These are phyloP conservation scores for Pollenia amentaria DNA, from an alignment of 2,888 invertebrate species.

Conservation along the genomic window DNA sequence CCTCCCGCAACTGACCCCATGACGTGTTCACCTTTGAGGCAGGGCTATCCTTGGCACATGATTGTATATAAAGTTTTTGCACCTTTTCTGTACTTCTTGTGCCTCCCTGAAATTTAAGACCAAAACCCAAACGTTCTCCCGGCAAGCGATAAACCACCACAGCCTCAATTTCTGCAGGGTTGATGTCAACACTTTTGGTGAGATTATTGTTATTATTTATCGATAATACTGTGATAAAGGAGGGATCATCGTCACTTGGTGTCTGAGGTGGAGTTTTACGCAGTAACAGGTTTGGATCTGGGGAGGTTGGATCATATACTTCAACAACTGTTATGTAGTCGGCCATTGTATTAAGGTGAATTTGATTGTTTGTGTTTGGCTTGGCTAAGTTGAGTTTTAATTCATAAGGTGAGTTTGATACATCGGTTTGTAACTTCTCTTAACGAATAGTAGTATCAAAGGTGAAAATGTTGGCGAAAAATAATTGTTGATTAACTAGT, in stretches of 20 bases:
- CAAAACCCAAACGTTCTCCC: slow-evolving; percentile 95
- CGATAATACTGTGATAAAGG: slow-evolving; percentile 87
- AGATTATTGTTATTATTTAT: slow-evolving; percentile 84
- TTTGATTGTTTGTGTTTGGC: background rate
- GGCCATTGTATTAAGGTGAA: slow-evolving; percentile 27
- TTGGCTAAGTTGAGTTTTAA: background rate
- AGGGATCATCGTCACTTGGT: slow-evolving; percentile 81
- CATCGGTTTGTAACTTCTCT: slow-evolving; percentile 54
- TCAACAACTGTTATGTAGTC: slow-evolving; percentile 88
- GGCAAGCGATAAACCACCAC: slow-evolving; percentile 93
- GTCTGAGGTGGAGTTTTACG: slow-evolving; percentile 68
- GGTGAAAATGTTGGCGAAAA: background rate
- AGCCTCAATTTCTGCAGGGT: slow-evolving; percentile 87
- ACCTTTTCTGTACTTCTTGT: slow-evolving; percentile 92
- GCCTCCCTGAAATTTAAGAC: slow-evolving; percentile 96
- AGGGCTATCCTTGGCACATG: slow-evolving; percentile 94
- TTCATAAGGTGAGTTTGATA: slow-evolving; percentile 31
- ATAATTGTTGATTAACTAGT: background rate
- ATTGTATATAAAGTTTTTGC: slow-evolving; percentile 93
- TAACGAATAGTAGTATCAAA: background rate
- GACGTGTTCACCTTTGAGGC: slow-evolving; percentile 92
- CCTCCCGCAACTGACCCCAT: slow-evolving; percentile 93
- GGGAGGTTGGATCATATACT: slow-evolving; percentile 85
- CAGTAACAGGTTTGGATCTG: slow-evolving; percentile 80
- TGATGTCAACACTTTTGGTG: slow-evolving; percentile 38